Conservation (phyloP, 2,113 vertebrate species). For the Engraulis encrasicolus region DNA sequence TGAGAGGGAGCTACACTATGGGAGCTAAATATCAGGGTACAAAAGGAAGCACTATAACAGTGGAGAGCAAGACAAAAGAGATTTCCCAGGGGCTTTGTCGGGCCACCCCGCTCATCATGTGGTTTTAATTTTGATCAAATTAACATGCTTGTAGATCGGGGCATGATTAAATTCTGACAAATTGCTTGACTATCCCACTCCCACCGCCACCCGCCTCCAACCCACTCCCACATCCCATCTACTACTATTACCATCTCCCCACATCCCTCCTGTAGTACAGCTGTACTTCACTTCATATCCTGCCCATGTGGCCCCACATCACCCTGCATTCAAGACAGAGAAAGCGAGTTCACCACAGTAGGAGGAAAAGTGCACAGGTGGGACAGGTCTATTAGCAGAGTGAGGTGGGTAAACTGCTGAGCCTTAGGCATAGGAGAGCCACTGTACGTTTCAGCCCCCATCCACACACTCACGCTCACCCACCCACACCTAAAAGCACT, state of each 20-base stretch:
- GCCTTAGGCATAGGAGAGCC: no score
- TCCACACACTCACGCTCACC: no score
- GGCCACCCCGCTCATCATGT: background rate
- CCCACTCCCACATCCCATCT: background rate
- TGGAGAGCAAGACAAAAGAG: background rate
- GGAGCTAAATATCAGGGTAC: background rate
- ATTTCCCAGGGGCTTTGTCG: background rate
- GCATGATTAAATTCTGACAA: slow-evolving; percentile 5
- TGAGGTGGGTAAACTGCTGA: no score
- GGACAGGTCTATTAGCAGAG: no score
- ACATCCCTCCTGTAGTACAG: background rate
- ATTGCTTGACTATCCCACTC: background rate
- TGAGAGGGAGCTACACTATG: no score
- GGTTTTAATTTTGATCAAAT: slow-evolving; percentile 11
- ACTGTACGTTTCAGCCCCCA: no score
- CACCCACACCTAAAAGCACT: no score
- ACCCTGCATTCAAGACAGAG: no score
- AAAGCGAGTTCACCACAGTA: no score
- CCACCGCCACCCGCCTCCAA: background rate
- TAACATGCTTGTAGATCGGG: background rate
- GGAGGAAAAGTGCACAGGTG: no score
- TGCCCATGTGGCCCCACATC: background rate
- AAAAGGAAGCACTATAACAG: background rate
- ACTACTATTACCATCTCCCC: background rate
- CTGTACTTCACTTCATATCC: background rate